Conservation (phyloP, 2,888 invertebrate species). For the Smittia aterrima region DNA sequence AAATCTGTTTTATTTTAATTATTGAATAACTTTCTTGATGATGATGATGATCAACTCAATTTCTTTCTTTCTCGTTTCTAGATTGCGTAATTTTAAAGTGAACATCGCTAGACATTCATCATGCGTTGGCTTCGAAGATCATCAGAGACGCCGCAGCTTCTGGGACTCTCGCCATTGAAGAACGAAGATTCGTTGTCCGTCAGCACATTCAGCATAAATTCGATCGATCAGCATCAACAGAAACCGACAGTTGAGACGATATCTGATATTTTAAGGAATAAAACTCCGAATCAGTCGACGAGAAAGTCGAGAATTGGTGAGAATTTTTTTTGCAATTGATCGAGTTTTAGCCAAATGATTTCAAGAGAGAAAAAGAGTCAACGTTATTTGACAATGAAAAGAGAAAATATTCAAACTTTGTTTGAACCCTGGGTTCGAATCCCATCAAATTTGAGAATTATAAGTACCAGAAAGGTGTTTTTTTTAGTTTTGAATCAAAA, state of each 20-base stretch:
- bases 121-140: slow-evolving; percentile 38
- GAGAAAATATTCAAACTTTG: no score
- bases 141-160: slow-evolving; percentile 29
- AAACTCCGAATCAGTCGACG: not conserved
- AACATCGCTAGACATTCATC: not conserved
- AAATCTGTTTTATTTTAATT: no score
- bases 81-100: not conserved
- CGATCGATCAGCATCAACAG: not conserved
- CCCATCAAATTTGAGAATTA: no score
- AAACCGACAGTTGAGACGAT: not conserved
- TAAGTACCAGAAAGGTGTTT: no score
- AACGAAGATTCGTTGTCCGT: not conserved
- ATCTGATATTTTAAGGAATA: not conserved
- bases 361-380: not conserved
- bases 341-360: not conserved
- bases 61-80: not conserved
- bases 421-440: no score
- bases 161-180: slow-evolving; percentile 26
- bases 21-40: not conserved
- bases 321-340: not conserved
- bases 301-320: slow-evolving; percentile 37
- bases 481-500: no score
- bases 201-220: slow-evolving; percentile 1
- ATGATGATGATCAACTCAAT: not conserved
- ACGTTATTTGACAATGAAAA: no score